Base-by-base conservation (phyloP, 2,797 vertebrate genomes). In the Poeciliopsis paucimaculata region DNA sequence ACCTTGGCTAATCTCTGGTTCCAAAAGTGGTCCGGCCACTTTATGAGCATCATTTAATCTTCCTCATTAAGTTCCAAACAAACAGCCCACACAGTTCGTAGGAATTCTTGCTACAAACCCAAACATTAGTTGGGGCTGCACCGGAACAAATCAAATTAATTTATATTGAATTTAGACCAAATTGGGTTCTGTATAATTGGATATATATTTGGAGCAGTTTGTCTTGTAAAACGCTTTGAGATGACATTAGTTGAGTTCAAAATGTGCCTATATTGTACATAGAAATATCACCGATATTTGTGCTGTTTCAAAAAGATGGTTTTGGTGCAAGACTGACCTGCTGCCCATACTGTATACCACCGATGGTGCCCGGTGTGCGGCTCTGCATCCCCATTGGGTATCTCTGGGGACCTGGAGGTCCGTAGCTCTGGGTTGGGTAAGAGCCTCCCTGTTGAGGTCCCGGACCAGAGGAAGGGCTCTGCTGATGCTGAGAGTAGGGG, bases 271-370 rank as follows among this genome's bases (percentile, higher is more conserved):
- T 60, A 31, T 60, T 2, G 5, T 31, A 31, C 11, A 60, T 2
- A 60, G 57, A 60, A 60, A 28, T 8, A 36, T 64, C 15, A 36
- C 60, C 34, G 15, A 36, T 34, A 8, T 60, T 60, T 60, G 57
- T 13, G 12, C 5, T 1, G n/a, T 26, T 31, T 60, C 23, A 31
- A 60, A 31, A 60, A 31, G 57, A 60, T 31, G 60, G 60, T 9
- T 60, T 15, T 34, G 62, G 62, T 20, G 34, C 16, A 36, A 68
- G 12, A 93, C 95, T 88, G 94, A 99, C 98, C 98, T 99, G 98
- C 77, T 99, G 98, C 86, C 97, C 96, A 8, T 99, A 99, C 10
- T 97, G 97, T 93, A 99, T 96, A 93, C 94, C 82, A n/a, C 96
- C 94, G 95, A 99, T 97, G 31, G 95, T 26, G 43, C 95, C 96